Percentiles rank a stretch among this genome's conserved stretches.
Conservation (phyloP, 1,140 invertebrate species). For the Achroia grisella region DNA sequence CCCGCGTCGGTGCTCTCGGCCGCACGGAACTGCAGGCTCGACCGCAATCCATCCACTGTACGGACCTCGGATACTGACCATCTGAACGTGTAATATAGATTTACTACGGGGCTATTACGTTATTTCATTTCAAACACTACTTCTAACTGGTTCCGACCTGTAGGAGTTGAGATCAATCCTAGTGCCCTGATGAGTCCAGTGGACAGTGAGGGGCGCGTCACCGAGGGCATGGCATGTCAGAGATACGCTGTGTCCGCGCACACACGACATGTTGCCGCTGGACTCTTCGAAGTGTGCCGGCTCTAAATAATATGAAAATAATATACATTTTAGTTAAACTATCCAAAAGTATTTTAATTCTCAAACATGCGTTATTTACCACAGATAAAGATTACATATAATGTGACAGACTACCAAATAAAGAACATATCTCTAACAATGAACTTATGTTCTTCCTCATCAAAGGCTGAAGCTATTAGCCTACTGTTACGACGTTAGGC, state of each 20-base stretch:
- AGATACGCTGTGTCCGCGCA: conserved; percentile 32
- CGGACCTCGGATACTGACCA: conserved; percentile 76
- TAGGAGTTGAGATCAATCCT: conserved; percentile 39
- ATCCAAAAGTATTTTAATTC: too few relatives aligned
- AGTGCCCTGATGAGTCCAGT: conserved; percentile 38
- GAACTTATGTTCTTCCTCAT: too few relatives aligned
- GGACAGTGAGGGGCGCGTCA: conserved; percentile 43
- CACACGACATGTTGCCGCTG: conserved; percentile 32
- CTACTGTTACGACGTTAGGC: too few relatives aligned
- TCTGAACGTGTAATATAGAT: conserved; percentile 14
- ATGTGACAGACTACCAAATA: too few relatives aligned
- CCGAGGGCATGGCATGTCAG: conserved; percentile 42
- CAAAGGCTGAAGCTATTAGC: too few relatives aligned
- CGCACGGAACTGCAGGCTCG: conserved; percentile 76
- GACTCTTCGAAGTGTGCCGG: conserved; percentile 39
- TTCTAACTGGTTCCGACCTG: conserved; percentile 16
- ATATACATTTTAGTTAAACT: too few relatives aligned
- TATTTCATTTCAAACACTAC: too few relatives aligned
- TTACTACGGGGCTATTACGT: too few relatives aligned
- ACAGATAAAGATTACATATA: too few relatives aligned
- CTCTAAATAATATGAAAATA: conserved; percentile 15
- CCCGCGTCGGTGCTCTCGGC: conserved; percentile 85
- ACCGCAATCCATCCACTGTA: conserved; percentile 77
- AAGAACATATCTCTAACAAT: too few relatives aligned
- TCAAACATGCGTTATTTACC: too few relatives aligned